These are phyloP conservation scores for Anthonomus grandis DNA, from an alignment of 1,140 invertebrate genomes.

Conservation along the genomic window DNA sequence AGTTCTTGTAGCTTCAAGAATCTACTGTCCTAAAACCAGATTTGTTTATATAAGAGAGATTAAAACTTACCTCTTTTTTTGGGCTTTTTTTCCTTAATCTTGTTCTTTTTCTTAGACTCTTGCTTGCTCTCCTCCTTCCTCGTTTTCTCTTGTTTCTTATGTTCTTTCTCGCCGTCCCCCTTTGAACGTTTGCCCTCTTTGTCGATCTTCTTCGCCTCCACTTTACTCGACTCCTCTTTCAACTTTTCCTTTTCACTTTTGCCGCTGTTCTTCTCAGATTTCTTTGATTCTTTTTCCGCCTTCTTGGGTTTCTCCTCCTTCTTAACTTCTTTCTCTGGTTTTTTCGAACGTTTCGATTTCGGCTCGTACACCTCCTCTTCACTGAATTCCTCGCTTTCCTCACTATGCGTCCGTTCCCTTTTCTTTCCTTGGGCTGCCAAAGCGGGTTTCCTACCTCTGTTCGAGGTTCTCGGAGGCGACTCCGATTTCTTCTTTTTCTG, in stretches of 20 bases:
- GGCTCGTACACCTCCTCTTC: neutral
- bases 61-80: conserved; percentile 13
- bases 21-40: no score
- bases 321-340: conserved; percentile 24
- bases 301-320: conserved; percentile 26
- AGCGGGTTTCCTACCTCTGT: conserved; percentile 32
- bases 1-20: no score
- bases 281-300: conserved; percentile 22
- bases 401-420: conserved; percentile 18
- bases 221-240: conserved; percentile 24
- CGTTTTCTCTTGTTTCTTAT: conserved; percentile 2
- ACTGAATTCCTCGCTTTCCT: conserved; percentile 33
- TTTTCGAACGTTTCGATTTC: conserved; percentile 24
- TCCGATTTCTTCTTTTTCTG: conserved; percentile 20
- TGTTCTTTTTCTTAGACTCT: conserved; percentile 29
- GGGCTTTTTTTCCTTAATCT: conserved; percentile 13
- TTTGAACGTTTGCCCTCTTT: conserved; percentile 42
- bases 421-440: conserved; percentile 38
- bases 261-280: no score
- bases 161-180: conserved; percentile 22
- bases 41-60: no score
- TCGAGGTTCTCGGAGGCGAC: conserved; percentile 16
- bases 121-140: conserved; percentile 29
- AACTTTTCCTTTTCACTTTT: conserved; percentile 20
- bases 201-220: conserved; percentile 19